Conservation (phyloP, 2,888 invertebrate species). For the Chymomyza caudatula region DNA sequence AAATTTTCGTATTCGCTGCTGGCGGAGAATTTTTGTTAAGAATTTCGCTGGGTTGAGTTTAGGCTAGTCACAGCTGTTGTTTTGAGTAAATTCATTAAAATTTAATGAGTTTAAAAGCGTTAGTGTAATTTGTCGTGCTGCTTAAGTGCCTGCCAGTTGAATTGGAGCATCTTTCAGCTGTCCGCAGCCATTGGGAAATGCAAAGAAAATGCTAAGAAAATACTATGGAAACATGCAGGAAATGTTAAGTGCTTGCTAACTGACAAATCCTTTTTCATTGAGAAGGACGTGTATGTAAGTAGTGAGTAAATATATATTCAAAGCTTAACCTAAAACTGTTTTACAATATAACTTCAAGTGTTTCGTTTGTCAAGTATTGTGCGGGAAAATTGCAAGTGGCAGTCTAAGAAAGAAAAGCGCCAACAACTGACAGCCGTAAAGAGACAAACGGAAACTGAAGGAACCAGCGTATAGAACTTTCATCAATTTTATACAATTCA, state of each 20-base stretch:
- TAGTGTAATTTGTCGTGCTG: constrained; percentile 48
- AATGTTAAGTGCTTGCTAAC: not conserved
- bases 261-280: not conserved
- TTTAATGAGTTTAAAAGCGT: constrained; percentile 62
- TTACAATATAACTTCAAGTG: not conserved
- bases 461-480: constrained; percentile 24
- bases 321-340: not conserved
- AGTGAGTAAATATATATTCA: not conserved
- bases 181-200: too few relatives aligned
- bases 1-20: constrained; percentile 20
- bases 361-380: constrained; percentile 50
- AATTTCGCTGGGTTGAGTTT: not conserved
- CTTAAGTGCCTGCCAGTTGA: constrained; percentile 9
- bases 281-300: not conserved
- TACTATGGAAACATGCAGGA: not conserved
- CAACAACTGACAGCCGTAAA: constrained; percentile 10
- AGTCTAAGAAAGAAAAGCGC: not conserved
- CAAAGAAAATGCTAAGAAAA: not conserved
- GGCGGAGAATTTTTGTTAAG: too few relatives aligned
- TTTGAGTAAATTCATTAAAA: constrained; percentile 56
- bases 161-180: constrained; percentile 3
- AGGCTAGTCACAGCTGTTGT: constrained; percentile 47
- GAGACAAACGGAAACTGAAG: constrained; percentile 7
- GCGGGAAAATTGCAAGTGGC: constrained; percentile 41
- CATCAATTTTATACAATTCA: constrained; percentile 55